Base-by-base conservation (phyloP, 1,140 invertebrate species). In the Heliothis virescens region DNA sequence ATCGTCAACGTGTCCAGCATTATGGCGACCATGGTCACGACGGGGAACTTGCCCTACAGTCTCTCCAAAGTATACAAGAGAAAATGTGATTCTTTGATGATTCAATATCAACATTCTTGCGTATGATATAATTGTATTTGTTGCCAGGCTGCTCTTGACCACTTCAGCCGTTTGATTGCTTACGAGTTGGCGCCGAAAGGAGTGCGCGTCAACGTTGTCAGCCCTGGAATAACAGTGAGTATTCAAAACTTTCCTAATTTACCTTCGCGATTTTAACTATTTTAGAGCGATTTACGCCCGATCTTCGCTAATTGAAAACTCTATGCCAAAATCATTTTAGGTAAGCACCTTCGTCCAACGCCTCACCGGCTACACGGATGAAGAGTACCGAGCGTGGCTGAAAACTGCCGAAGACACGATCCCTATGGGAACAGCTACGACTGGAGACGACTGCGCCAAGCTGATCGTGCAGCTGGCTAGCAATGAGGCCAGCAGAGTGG, bases 131-230 rank as follows among this genome's bases (percentile, higher is more conserved):
- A 13, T 26, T 15, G 15, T 62, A 34, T 55, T 47, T 50, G 26
- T 59, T 81, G 67, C 2, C 97, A 98, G 95, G 92, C 97, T 65
- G 97, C 97, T n/a, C 77, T 98, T 11, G 97, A 98, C 92, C 97
- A 98, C 87, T 95, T 98, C 59, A 98, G 97, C 1, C 91, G 96
- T 79, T 97, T 96, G 72, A 83, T 94, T 18, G 96, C 96, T 13
- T 94, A 97, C 82, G 96, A 97, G 90, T 89, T 97, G 53, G 97
- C 96, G 16, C 79, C 94, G 0, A 96, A 97, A 90, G 94, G 96
- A 81, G 95, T 98, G 5, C 92, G 97, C 76, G 97, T 98, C 0
- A 98, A 98, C 91, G 93, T 95, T 65, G 96, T 97, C 0, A 97
- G 97, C 90, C 97, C 97, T 60, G 96, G 96, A 57, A 95, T 97